Base-by-base conservation (phyloP, 2,113 vertebrate genomes). In the Equus quagga region DNA sequence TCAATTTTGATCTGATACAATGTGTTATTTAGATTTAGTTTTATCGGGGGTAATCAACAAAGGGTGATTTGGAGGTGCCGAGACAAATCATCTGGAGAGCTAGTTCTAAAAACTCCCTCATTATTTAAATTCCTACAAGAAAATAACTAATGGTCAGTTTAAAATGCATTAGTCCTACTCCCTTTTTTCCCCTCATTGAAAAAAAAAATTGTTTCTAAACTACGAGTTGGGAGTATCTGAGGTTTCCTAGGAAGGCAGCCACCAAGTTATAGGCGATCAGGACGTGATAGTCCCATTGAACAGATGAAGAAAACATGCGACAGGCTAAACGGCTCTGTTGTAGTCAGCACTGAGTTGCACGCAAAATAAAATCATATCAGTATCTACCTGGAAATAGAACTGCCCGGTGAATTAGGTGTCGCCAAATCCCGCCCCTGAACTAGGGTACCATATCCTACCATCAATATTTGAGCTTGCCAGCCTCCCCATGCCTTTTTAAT, bases 141-240 rank as follows among this genome's bases (percentile, higher is more conserved):
- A 96, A 83, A 92, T 41, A 95, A 92, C 70, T 64, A 73, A 72
- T 23, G 46, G 21, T 23, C 56, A 89, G 54, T 89, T 92, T 96
- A 67, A 81, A 80, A 65, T 26, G 58, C 4, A 31, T n/a, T 51
- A 88, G n/a, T 28, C 36, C 49, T 44, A 41, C 1, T 33, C 21
- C 18, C 49, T 41, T 85, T 56, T 64, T 17, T 0, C 7, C 33
- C 87, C 7, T 33, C 49, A 10, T 8, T 18, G 28, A 72, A 80
- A 54, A 41, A 41, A 36, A 93, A 62, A 58, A 51, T 41, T 10
- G 23, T 70, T 60, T 95, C 65, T 73, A 60, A 72, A 91, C 49
- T 64, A 33, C 2, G 79, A 17, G 44, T 78, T 44, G 73, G 28
- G 69, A 75, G 58, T 58, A 83, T 6, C 1, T 31, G 6, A 91